These are phyloP conservation scores for Oncorhynchus masou DNA, from an alignment of 2,113 vertebrate genomes.

Conservation along the genomic window DNA sequence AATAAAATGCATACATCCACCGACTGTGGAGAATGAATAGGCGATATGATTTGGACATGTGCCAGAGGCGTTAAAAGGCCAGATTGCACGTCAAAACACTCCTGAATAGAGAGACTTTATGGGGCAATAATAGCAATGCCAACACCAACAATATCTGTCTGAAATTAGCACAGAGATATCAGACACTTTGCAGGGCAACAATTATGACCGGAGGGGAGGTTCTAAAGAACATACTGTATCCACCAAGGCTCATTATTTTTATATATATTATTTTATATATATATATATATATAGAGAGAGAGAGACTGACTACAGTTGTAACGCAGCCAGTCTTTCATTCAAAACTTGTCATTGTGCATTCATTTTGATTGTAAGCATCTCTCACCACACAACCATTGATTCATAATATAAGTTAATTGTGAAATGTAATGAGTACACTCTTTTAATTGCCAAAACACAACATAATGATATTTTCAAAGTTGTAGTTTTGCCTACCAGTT, in stretches of 20 bases:
- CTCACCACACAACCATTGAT: no score
- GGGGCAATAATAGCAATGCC: conserved; percentile 25
- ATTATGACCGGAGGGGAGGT: conserved; percentile 29
- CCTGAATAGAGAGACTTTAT: conserved; percentile 17
- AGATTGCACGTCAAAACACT: conserved; percentile 23
- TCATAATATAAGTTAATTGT: no score
- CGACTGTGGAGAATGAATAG: conserved; percentile 23
- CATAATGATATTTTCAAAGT: no score
- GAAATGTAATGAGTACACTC: no score
- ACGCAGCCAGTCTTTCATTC: no score
- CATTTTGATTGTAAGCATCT: no score
- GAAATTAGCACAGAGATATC: conserved; percentile 35
- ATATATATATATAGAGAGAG: background rate
- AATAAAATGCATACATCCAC: conserved; percentile 2
- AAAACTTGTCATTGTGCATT: no score
- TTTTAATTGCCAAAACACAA: no score
- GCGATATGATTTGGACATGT: conserved; percentile 11
- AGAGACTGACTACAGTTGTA: no score
- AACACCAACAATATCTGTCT: conserved; percentile 34
- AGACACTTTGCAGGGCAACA: conserved; percentile 39
- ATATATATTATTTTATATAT: no score
- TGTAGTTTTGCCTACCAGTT: no score
- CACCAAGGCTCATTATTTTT: conserved; percentile 55
- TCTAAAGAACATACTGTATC: conserved; percentile 16
- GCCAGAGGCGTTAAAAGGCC: conserved; percentile 12